Percentiles rank a stretch among this genome's conserved stretches.
Evolutionary conservation across 2,797 vertebrate genomes (phyloP).

Genomic region (Anas acuta): DNA sequence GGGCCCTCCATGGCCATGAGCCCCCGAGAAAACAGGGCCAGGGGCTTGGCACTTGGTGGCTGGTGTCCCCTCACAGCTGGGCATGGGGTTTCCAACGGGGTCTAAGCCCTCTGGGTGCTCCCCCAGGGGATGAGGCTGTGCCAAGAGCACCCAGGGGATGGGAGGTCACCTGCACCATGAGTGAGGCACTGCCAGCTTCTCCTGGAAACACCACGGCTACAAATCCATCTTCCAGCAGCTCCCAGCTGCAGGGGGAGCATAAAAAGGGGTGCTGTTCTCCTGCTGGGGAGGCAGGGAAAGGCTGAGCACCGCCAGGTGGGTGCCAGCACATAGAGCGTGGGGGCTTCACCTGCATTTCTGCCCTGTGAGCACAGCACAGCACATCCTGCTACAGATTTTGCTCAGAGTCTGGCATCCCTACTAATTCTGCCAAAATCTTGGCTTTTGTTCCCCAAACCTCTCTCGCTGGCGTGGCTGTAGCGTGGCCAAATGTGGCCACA

Average conservation of each 20-base stretch:
- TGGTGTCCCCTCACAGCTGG: fast-evolving
- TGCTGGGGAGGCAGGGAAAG: fast-evolving
- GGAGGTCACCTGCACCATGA: background rate
- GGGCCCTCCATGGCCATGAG: background rate
- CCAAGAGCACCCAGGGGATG: fast-evolving
- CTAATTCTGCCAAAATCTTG: background rate
- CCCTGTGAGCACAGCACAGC: fast-evolving
- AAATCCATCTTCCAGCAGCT: constrained; percentile 7
- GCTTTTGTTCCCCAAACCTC: background rate
- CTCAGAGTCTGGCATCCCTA: background rate
- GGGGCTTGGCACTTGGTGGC: fast-evolving
- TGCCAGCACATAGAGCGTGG: background rate
- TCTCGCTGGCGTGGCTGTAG: too few species aligned
- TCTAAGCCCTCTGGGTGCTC: background rate
- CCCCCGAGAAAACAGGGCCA: background rate
- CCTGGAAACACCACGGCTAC: background rate
- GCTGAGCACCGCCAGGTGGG: background rate
- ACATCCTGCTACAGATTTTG: background rate
- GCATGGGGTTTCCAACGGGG: background rate
- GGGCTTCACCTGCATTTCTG: background rate
- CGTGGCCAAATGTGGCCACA: fast-evolving
- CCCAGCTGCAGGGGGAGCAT: background rate
- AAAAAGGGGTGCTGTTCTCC: background rate
- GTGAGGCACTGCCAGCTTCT: background rate
- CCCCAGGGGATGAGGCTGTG: too few species aligned